Percentiles rank a stretch among this genome's conserved stretches.
Evolutionary conservation across 2,113 vertebrate genomes (phyloP).

Genomic region (Orycteropus afer): DNA sequence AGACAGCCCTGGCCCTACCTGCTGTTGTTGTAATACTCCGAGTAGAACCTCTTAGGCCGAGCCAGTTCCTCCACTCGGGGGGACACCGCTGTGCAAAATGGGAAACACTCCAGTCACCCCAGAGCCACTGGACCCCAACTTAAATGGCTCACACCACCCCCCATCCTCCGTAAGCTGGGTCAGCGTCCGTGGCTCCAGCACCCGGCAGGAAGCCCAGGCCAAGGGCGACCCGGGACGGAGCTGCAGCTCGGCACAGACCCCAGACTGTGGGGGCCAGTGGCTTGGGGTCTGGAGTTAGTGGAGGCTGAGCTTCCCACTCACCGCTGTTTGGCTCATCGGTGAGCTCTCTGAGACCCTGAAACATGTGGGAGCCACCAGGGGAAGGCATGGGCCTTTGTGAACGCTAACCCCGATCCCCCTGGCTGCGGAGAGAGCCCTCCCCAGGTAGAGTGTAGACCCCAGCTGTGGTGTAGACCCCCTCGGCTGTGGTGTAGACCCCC

Average conservation of each 20-base stretch:
- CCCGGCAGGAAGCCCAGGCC: not conserved
- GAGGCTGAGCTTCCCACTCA: no score
- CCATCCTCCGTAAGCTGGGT: no score
- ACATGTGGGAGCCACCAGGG: not conserved
- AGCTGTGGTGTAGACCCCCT: no score
- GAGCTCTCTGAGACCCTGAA: no score
- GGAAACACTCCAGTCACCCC: not conserved
- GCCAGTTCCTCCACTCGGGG: constrained; percentile 77
- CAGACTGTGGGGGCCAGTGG: no score
- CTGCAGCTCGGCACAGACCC: not conserved
- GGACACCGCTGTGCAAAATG: constrained; percentile 66
- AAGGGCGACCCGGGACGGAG: not conserved
- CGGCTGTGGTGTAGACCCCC: no score
- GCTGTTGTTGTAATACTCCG: constrained; percentile 62
- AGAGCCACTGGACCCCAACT: not conserved
- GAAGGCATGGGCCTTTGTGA: not conserved
- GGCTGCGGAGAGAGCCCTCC: no score
- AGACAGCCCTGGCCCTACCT: constrained; percentile 54
- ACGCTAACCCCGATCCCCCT: no score
- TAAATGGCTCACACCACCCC: not conserved
- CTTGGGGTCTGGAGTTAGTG: no score
- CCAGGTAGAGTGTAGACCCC: no score
- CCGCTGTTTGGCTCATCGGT: no score
- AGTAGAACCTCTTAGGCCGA: constrained; percentile 60
- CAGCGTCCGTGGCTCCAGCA: no score